These are phyloP conservation scores for Lithodes maja DNA, from an alignment of 2,888 invertebrate genomes.

Conservation along the genomic window DNA sequence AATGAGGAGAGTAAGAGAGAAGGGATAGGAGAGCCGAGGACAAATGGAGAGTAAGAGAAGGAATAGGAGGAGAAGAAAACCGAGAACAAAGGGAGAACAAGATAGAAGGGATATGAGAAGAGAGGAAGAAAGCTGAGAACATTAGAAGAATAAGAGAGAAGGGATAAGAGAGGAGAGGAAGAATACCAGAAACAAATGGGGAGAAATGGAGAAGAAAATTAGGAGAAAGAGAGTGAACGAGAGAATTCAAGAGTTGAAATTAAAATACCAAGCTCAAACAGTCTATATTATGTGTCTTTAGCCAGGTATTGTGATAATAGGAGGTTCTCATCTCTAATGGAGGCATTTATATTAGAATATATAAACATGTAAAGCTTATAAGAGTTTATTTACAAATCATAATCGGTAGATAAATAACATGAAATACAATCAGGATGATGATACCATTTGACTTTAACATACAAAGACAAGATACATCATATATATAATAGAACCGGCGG, in stretches of 20 bases:
- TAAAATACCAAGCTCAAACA: not conserved
- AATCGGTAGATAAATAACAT: too few relatives aligned
- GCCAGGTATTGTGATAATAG: too few relatives aligned
- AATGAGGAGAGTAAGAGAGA: not conserved
- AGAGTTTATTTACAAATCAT: too few relatives aligned
- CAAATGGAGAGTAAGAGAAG: not conserved
- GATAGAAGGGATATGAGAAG: not conserved
- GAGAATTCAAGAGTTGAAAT: not conserved
- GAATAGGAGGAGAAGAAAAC: not conserved
- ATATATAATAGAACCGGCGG: too few relatives aligned
- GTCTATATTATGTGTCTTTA: too few relatives aligned
- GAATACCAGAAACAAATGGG: not conserved
- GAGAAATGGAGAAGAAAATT: not conserved
- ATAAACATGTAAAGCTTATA: too few relatives aligned
- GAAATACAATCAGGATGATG: too few relatives aligned
- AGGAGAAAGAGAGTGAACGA: not conserved
- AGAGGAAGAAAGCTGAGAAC: not conserved
- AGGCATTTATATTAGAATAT: too few relatives aligned
- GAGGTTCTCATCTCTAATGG: too few relatives aligned
- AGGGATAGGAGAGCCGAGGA: not conserved
- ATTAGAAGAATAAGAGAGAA: not conserved
- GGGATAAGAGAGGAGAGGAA: not conserved
- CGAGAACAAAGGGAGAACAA: not conserved
- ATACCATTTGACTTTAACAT: too few relatives aligned
- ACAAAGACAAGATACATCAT: too few relatives aligned